Conservation (phyloP, 1,140 invertebrate species). For the Riptortus pedestris region DNA sequence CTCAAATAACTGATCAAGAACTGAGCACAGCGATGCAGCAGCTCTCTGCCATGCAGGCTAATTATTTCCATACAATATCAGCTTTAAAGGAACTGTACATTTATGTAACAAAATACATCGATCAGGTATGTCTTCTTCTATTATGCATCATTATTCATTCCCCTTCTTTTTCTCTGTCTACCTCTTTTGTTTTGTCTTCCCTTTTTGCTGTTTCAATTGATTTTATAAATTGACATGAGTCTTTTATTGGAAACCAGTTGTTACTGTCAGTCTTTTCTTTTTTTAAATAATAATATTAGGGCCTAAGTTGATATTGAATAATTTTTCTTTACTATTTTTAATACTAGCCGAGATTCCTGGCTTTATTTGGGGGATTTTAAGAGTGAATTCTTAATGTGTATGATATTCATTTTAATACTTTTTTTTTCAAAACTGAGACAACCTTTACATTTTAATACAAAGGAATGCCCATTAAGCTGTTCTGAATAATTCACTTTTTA, state of each 20-base stretch:
- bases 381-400: too few relatives aligned
- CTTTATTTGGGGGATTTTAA: too few relatives aligned
- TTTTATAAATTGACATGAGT: neutral
- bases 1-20: slow-evolving; percentile 83
- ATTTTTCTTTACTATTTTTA: too few relatives aligned
- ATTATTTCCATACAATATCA: slow-evolving; percentile 80
- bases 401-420: too few relatives aligned
- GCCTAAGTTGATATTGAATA: too few relatives aligned
- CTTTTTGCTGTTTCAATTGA: neutral
- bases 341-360: too few relatives aligned
- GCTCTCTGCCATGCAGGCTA: slow-evolving; percentile 70
- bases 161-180: neutral
- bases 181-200: neutral
- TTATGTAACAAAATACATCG: slow-evolving; percentile 86
- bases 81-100: slow-evolving; percentile 89
- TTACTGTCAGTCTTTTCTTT: too few relatives aligned
- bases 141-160: slow-evolving; percentile 27
- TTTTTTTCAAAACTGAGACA: too few relatives aligned
- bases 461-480: too few relatives aligned
- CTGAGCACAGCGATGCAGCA: slow-evolving; percentile 86
- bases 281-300: too few relatives aligned
- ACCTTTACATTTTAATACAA: too few relatives aligned
- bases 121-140: slow-evolving; percentile 77
- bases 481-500: too few relatives aligned
- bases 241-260: neutral